Base-by-base conservation (phyloP, 2,113 vertebrate species). In the Perognathus longimembris region DNA sequence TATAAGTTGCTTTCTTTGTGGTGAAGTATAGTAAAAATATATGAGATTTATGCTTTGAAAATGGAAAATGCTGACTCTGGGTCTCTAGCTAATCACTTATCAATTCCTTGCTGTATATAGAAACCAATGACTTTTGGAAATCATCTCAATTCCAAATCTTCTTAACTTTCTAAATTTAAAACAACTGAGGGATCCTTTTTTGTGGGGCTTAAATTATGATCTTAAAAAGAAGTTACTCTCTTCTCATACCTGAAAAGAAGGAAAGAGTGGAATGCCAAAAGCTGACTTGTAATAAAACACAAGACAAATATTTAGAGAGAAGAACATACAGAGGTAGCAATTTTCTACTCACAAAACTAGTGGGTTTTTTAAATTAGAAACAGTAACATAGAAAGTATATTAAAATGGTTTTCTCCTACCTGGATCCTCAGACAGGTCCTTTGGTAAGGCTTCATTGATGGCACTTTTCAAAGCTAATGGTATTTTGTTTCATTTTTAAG, bases 371-470 rank as follows among this genome's bases (percentile, higher is more conserved):
- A 32, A 40, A 61, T 71, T 66, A 76, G 18, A 91, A 94, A 92
- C 61, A 92, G 94, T 82, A 66, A 91, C 20, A 88, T 42, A 77
- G 26, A 61, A 95, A 70, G 64, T 84, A 82, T 6, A 80, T 1
- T 1, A 64, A 11, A 71, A 54, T 94, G 92, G 76, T 92, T 96
- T 95, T 91, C 92, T 96, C 97, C 97, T 98, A 98, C 98, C 98
- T 98, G 97, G 91, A 95, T 98, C 98, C 93, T 98, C 89, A 96
- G 97, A 95, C 90, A 96, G 88, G 40, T 98, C 98, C 96, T 98
- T 98, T 97, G 97, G 97, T 96, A 97, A 97, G 32, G 7, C 85
- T 97, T 97, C 98, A 89, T 95, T 94, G 88, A 88, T 36, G 92
- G 96, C 90, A 95, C 70, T 97, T 97, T 97, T 98, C 96, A 94